phyloP scores from a whole-genome alignment of 2,113 vertebrate genomes.

The Geothlypis trichas region DNA sequence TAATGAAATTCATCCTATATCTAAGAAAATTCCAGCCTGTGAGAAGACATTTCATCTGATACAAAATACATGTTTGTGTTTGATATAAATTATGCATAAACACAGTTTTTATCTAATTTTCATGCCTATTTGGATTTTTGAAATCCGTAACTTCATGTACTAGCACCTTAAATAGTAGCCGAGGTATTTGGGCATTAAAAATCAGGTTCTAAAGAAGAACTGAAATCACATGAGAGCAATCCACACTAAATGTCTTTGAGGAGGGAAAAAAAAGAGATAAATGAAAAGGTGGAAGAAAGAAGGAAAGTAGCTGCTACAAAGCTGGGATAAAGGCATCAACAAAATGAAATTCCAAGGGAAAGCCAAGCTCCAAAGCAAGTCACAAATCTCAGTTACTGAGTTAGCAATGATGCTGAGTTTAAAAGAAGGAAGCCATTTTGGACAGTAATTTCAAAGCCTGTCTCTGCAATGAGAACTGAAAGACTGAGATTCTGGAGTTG shows the following conservation, averaged over 20 bases:
- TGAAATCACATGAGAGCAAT: neutral
- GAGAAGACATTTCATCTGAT: conserved; percentile 43
- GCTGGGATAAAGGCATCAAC: neutral
- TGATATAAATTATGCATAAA: conserved; percentile 38
- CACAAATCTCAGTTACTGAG: neutral
- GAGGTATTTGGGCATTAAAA: neutral
- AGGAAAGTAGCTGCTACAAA: neutral
- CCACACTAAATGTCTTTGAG: neutral
- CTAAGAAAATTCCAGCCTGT: conserved; percentile 14
- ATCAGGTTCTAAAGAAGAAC: neutral
- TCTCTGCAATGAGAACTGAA: neutral
- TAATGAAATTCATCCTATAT: conserved; percentile 16
- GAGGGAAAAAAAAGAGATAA: neutral
- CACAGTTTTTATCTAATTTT: conserved; percentile 20
- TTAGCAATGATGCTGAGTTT: neutral
- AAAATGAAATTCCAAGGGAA: neutral
- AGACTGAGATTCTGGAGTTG: neutral
- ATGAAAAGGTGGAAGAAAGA: neutral
- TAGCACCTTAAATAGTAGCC: neutral
- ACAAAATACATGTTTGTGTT: neutral
- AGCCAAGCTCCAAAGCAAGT: neutral
- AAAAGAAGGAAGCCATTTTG: neutral
- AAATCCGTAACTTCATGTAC: neutral
- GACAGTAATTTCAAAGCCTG: neutral
- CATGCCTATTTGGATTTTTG: conserved; percentile 39